phyloP scores from a whole-genome alignment of 2,888 invertebrate species.

The Leptopilina myrica region DNA sequence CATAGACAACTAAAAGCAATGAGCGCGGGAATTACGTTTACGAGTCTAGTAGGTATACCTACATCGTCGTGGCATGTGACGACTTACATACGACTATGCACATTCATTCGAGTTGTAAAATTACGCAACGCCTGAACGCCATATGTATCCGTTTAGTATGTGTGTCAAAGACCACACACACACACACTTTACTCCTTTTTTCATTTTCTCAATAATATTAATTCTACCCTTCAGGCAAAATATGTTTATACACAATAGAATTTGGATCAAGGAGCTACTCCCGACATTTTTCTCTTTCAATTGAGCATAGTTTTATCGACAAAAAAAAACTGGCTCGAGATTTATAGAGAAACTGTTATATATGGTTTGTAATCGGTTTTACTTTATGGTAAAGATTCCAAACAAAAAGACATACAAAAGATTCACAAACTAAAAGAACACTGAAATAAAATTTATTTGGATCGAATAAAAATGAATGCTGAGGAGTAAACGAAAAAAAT shows the following conservation, averaged over 20 bases:
- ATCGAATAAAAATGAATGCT: no score
- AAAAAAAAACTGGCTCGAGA: no score
- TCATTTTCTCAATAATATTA: not conserved
- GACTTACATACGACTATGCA: constrained; percentile 5
- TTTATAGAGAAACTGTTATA: no score
- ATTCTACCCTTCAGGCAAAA: not conserved
- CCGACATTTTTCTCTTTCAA: no score
- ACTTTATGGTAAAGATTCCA: no score
- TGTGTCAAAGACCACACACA: not conserved
- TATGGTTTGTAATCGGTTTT: no score
- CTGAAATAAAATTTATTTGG: no score
- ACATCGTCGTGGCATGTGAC: constrained; percentile 1
- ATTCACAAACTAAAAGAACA: no score
- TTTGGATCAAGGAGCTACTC: not conserved
- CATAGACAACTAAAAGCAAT: constrained; percentile 52
- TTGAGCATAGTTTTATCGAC: no score
- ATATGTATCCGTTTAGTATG: not conserved
- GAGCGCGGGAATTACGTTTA: constrained; percentile 53
- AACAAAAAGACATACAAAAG: no score
- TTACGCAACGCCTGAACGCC: constrained; percentile 29
- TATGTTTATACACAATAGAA: not conserved
- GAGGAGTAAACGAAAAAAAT: no score
- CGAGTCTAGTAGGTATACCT: constrained; percentile 28
- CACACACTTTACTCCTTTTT: no score
- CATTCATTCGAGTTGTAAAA: not conserved